Evolutionary conservation across 2,797 vertebrate species (phyloP), one percentile per base, ranked within the genome.

Genomic region (Merluccius polli): DNA sequence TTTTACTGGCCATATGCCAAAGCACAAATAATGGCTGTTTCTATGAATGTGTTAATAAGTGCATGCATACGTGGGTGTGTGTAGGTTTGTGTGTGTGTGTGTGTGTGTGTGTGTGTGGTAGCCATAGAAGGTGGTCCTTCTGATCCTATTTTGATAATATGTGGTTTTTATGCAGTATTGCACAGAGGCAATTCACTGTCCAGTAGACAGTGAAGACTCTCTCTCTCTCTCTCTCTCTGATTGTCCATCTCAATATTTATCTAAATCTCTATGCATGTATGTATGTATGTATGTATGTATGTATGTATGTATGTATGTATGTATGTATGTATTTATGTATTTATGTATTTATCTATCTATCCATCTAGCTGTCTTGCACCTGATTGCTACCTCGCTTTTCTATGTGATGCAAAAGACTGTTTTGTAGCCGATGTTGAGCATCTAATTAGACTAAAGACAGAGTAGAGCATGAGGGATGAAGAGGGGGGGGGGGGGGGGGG

Each of bases 1-100:
- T 82, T 78, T 74, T 71, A 63, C 75, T 69, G 52, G 38, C 35
- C 76, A 83, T 82, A 79, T 79, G 78, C 71, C 44, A 75, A 11
- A 65, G 59, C 24, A 63, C n/a, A n/a, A 24, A 12, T 63, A 63
- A 63, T 27, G 59, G 59, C 59, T 27, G 59, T 65, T 11, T 24
- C 59, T 27, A 27, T 65, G 12, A 65, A 65, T 27, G 24, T 65
- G 10, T 59, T 3, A 27, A 27, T 65, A 13, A 27, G 59, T 65
- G 59, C 24, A 65, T 29, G 52, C 52, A 59, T 59, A 12, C 3
- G 59, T 27, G 59, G 24, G 59, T 29, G 59, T 69, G 29, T 69
- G 13, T 44, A 8, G 1, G 6, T 38, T 3, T 38, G 36, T 38
- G 36, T 11, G 6, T 52, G 18, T 52, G 48, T n/a, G 21, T n/a